phyloP scores from a whole-genome alignment of 2,797 vertebrate species.

The Acrocephalus scirpaceus region DNA sequence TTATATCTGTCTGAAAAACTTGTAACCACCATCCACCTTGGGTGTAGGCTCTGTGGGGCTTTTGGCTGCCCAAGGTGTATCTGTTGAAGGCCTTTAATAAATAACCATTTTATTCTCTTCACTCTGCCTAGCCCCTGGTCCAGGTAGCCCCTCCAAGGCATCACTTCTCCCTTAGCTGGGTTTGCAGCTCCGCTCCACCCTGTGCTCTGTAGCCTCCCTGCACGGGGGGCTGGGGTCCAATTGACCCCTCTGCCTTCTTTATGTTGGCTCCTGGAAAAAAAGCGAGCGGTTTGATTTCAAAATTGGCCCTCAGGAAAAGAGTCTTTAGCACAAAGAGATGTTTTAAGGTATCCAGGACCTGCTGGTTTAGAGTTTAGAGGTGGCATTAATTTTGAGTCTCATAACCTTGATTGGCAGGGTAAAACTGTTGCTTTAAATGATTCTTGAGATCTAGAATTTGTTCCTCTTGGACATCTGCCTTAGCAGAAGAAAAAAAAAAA shows the following conservation, averaged over 20 bases:
- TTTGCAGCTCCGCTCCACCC: not conserved
- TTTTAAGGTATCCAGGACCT: not conserved
- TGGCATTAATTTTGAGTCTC: not conserved
- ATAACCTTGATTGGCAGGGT: not conserved
- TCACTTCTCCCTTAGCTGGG: not conserved
- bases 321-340: not conserved
- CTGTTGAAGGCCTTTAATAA: not conserved
- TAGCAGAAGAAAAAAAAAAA: not conserved
- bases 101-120: not conserved
- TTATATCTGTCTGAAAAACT: not conserved
- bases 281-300: not conserved
- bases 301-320: not conserved
- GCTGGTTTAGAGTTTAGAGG: not conserved
- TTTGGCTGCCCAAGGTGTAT: not conserved
- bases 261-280: not conserved
- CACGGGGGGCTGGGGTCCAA: not conserved
- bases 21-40: fast-evolving
- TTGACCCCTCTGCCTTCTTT: not conserved
- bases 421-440: not conserved
- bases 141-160: not conserved
- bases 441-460: not conserved
- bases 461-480: not conserved
- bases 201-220: not conserved
- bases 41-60: fast-evolving
- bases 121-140: not conserved